phyloP scores from a whole-genome alignment of 1,140 invertebrate genomes.

The Drosophila carrolli region DNA sequence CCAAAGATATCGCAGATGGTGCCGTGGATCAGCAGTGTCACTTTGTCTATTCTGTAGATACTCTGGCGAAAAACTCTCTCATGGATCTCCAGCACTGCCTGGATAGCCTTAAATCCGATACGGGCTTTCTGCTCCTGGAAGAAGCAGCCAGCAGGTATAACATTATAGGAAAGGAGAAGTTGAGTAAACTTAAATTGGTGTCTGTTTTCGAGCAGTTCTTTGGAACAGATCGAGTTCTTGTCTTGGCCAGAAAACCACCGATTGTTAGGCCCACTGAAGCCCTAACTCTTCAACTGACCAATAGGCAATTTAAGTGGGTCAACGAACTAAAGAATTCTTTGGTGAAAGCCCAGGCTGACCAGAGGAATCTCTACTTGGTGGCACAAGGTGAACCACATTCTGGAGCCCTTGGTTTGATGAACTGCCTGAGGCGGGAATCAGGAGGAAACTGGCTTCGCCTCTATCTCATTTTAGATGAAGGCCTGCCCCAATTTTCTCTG shows the following conservation, averaged over 20 bases:
- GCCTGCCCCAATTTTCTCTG: constrained; percentile 86
- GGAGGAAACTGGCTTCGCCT: constrained; percentile 89
- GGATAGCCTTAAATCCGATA: constrained; percentile 86
- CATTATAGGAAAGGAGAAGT: constrained; percentile 68
- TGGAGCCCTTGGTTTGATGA: constrained; percentile 94
- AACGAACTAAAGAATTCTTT: constrained; percentile 90
- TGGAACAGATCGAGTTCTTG: constrained; percentile 86
- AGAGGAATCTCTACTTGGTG: constrained; percentile 89
- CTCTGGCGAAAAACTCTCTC: constrained; percentile 84
- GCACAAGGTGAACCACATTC: constrained; percentile 88
- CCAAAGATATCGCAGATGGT: constrained; percentile 85
- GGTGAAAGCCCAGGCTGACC: constrained; percentile 85
- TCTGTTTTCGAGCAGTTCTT: constrained; percentile 85
- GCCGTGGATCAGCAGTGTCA: constrained; percentile 89
- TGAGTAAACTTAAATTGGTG: constrained; percentile 85
- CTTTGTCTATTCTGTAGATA: constrained; percentile 87
- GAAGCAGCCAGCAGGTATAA: constrained; percentile 87
- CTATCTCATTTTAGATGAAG: constrained; percentile 88
- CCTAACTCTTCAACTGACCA: constrained; percentile 85
- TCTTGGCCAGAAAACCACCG: constrained; percentile 86
- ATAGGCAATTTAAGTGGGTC: constrained; percentile 92
- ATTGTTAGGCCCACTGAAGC: constrained; percentile 50
- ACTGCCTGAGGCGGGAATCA: constrained; percentile 93
- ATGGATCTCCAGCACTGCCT: constrained; percentile 86
- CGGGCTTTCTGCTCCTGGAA: constrained; percentile 92